phyloP scores from a whole-genome alignment of 30 jellyfish, hydroid and myxozoan species.

The Pelagia noctiluca region DNA sequence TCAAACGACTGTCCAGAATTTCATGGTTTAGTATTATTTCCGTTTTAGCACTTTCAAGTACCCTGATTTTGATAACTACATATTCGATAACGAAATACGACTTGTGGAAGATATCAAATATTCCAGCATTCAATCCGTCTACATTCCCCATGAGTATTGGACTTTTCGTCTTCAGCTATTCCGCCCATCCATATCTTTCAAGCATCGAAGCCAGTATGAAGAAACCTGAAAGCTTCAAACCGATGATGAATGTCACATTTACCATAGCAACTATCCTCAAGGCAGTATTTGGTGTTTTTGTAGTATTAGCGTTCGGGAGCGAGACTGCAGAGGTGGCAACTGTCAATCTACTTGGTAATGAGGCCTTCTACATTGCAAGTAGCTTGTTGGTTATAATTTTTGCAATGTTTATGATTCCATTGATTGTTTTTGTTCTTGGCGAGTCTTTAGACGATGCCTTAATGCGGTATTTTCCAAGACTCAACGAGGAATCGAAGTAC shows the following conservation, averaged over 20 bases:
- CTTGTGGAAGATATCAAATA: constrained; percentile 72
- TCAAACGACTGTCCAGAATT: constrained; percentile 86
- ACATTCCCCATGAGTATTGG: constrained; percentile 97
- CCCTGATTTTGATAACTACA: constrained; percentile 76
- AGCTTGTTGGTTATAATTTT: constrained; percentile 80
- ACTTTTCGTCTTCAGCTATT: constrained; percentile 89
- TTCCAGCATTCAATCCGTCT: constrained; percentile 87
- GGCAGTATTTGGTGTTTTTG: constrained; percentile 80
- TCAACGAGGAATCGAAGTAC: constrained; percentile 77
- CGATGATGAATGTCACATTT: constrained; percentile 92
- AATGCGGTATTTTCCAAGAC: constrained; percentile 73
- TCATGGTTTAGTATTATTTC: constrained; percentile 96
- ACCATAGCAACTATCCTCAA: constrained; percentile 85
- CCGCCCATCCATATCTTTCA: constrained; percentile 97
- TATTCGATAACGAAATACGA: constrained; percentile 75
- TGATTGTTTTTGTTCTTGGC: constrained; percentile 92
- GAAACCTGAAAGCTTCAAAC: constrained; percentile 75
- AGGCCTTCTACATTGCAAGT: constrained; percentile 74
- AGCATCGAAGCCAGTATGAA: constrained; percentile 95
- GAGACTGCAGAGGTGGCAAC: constrained; percentile 89
- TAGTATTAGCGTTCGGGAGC: constrained; percentile 90
- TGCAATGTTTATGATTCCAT: constrained; percentile 90
- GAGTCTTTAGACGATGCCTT: constrained; percentile 87
- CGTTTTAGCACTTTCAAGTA: constrained; percentile 84
- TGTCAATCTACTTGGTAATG: constrained; percentile 68